Evolutionary conservation across 92 coral and sea anemone species (phyloP), one percentile per base, ranked within the genome.

Genomic region (Bergia sp.): DNA sequence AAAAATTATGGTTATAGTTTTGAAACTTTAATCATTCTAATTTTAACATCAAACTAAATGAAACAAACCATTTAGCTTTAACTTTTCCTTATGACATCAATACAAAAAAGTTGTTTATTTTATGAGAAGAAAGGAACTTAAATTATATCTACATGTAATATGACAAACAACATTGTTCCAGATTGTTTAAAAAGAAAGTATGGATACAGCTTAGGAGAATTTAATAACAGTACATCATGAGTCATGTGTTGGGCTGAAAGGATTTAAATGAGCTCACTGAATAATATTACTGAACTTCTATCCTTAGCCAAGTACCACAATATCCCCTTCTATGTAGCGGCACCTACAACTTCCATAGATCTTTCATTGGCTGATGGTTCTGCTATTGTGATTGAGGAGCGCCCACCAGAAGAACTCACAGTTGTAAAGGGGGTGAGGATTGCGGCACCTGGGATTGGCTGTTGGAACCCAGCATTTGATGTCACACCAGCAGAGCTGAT

Each of bases 391-490:
- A 96, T 96, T 73, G 99, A 96, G 82, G 96, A 96, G 81, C 91
- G 99, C 37, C 93, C 98, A 10, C 88, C 88, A 7, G 85, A 92
- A 21, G 99, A 96, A 82, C 91, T 96, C 37, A 92, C 98, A 3
- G 82, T 80, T n/a, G 45, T 94, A 61, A 87, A 88, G 53, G 98
- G 96, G 7, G 50, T 90, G 29, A 92, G 92, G 47, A 91, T 93
- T 86, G 99, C 99, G 15, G 97, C 99, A 16, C 90, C 95, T 55
- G 95, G 95, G 69, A 93, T 96, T 69, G 90, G 76, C 50, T 94
- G 96, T 61, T 96, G 99, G 99, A 96, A 96, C 88, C 99, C 99
- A 39, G 99, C 98, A 10, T 96, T 96, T 94, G 99, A 96, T 37
- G 91, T 96, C 49, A 96, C 99, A 15, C 98, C 96, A 47, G 98